Percentiles rank a stretch among this genome's conserved stretches.
Conservation (phyloP, 2,113 vertebrate genomes). For the Oostethus manadensis region DNA sequence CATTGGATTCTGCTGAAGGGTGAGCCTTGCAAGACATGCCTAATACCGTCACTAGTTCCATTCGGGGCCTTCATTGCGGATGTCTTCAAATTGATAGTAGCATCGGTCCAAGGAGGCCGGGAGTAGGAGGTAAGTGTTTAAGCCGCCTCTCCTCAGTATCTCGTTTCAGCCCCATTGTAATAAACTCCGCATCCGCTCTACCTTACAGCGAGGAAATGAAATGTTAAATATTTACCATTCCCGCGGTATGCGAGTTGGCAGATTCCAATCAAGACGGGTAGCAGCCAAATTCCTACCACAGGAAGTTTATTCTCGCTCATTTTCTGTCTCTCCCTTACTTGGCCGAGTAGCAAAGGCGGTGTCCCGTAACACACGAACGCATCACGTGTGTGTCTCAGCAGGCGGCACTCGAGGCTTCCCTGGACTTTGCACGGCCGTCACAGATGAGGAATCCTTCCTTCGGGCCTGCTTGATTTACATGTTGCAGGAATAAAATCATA, state of each 20-base stretch:
- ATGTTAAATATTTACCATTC: constrained; percentile 73
- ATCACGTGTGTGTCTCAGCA: constrained; percentile 40
- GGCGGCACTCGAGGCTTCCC: constrained; percentile 30
- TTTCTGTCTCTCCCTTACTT: constrained; percentile 32
- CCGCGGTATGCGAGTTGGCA: constrained; percentile 59
- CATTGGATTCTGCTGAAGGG: no score
- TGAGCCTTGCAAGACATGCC: background rate
- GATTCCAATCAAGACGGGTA: constrained; percentile 65
- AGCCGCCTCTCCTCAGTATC: constrained; percentile 52
- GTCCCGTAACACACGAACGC: constrained; percentile 17
- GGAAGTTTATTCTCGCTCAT: constrained; percentile 62
- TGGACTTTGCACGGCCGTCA: constrained; percentile 30
- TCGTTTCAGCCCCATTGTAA: constrained; percentile 32
- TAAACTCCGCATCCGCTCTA: constrained; percentile 52
- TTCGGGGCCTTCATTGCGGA: background rate
- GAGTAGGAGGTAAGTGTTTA: constrained; percentile 62
- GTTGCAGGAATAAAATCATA: constrained; percentile 3
- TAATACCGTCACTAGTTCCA: background rate
- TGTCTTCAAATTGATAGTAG: background rate
- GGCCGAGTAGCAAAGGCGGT: constrained; percentile 12
- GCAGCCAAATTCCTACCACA: constrained; percentile 64
- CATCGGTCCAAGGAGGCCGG: constrained; percentile 31
- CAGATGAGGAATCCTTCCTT: constrained; percentile 18
- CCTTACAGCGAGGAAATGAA: constrained; percentile 67
- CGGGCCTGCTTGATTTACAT: constrained; percentile 16